A percentile compares a stretch with the other conserved stretches of the same genome.
phyloP scores from a whole-genome alignment of 2,888 invertebrate species.

The Drosophila robusta region DNA sequence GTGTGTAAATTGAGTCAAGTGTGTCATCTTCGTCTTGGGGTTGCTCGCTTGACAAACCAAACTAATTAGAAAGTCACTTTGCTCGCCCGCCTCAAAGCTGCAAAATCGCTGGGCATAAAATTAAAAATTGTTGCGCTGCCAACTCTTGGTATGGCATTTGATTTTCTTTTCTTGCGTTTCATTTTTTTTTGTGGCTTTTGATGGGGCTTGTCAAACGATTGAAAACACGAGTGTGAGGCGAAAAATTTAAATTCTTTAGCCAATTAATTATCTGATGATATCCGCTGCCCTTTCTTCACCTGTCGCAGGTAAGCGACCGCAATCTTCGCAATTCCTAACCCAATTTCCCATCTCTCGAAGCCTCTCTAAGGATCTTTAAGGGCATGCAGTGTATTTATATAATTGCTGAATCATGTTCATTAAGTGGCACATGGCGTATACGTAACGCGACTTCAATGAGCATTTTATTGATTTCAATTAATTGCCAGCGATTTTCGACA shows the following conservation, averaged over 20 bases:
- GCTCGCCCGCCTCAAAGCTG: constrained; percentile 56
- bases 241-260: constrained; percentile 31
- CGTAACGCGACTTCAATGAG: constrained; percentile 45
- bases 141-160: constrained; percentile 38
- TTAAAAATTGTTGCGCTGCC: constrained; percentile 65
- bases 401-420: constrained; percentile 38
- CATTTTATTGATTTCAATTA: constrained; percentile 65
- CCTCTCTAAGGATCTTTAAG: background rate
- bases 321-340: background rate
- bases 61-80: constrained; percentile 80
- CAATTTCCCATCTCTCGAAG: background rate
- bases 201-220: constrained; percentile 5
- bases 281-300: constrained; percentile 25
- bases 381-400: constrained; percentile 4
- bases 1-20: constrained; percentile 74
- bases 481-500: constrained; percentile 55
- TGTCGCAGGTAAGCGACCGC: constrained; percentile 12
- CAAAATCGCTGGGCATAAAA: constrained; percentile 73
- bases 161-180: constrained; percentile 11
- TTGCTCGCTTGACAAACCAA: constrained; percentile 68
- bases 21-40: constrained; percentile 55
- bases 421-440: constrained; percentile 40
- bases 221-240: constrained; percentile 2
- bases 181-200: constrained; percentile 3
- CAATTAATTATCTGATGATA: constrained; percentile 48